Evolutionary conservation across 2,888 invertebrate genomes (phyloP), one percentile per base, ranked within the genome.

Genomic region (Rhingia campestris): DNA sequence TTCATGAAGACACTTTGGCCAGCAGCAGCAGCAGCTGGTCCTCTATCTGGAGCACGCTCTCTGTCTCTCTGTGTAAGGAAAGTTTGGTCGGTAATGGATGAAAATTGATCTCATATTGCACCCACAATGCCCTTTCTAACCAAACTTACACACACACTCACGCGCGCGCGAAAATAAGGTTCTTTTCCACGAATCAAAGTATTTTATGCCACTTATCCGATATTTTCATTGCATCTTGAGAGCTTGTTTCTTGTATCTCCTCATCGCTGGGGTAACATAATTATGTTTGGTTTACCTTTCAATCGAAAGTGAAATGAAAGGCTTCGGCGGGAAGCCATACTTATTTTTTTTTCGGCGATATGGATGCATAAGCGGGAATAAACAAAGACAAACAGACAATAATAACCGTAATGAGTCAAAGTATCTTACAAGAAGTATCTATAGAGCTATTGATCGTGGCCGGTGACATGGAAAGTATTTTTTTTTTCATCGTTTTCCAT

Each of bases 241-340:
- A 22, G 22, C 22, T 56, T 6, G 45, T 0, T 9, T 32, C 41
- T 39, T 37, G 41, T 39, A 12, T 43, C 30, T 33, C 35, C 10
- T 45, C 30, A 0, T 12, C 49, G 4, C 49, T 30, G 30, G 14
- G 22, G 22, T 22, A 22, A 12, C 45, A 45, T 10, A 45, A 12
- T 56, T 61, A 12, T 47, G 35, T 33, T 67, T n/a, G 69, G 33
- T 59, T 53, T 64, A 73, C 79, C 82, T 82, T 82, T 82, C 82
- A 82, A 79, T 82, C 82, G 82, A 84, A 84, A 84, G 79, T 80
- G 82, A 84, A 84, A 84, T 74, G 69, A 74, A 79, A 74, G 73
- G 67, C 63, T 74, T 74, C 53, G 35, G 47, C 56, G 72, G 49
- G 56, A 75, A 43, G 10, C 7, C 56, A 54, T 64, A 70, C 79